Evolutionary conservation across 2,113 vertebrate genomes (phyloP), one percentile per base, ranked within the genome.

Genomic region (Grammomys surdaster): DNA sequence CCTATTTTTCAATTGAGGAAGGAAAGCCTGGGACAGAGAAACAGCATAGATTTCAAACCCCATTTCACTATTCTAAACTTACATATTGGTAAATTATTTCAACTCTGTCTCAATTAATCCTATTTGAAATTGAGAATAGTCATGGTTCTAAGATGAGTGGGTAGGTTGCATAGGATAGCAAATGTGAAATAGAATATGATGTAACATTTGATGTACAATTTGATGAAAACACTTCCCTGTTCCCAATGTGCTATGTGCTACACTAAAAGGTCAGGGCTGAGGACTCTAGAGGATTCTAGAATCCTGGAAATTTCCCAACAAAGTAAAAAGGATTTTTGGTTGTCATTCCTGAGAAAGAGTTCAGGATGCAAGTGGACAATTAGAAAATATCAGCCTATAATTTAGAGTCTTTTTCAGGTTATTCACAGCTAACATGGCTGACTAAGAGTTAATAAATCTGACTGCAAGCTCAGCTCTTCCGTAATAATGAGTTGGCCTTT

Each of bases 391-490:
- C 40, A 31, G 2, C 43, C 81, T 91, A 73, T 63, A 77, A 67
- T 24, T 67, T 69, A 48, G 16, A 22, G 8, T 73, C 60, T 89
- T 24, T 60, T 72, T 26, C 63, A 82, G 24, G 33, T 76, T 93
- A 54, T 89, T 80, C 33, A 87, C 43, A 76, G 78, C 56, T 89
- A 87, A 43, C 31, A 36, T 56, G 69, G 63, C 56, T 91, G 58
- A 36, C 31, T 78, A 78, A 31, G 8, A 95, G 82, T 95, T 40
- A 72, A 12, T 84, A 26, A 10, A 46, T 67, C 72, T 94, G 81
- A 75, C 77, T 92, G 31, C 31, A 94, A 89, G 51, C 40, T 87
- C 65, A 63, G 17, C 80, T 80, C n/a, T 84, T 87, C 87, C 17
- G 73, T 88, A 69, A 90, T 22, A 51, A 51, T 54, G 12, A 36